Base-by-base conservation (phyloP, 2,113 vertebrate species). In the Sigmodon hispidus region DNA sequence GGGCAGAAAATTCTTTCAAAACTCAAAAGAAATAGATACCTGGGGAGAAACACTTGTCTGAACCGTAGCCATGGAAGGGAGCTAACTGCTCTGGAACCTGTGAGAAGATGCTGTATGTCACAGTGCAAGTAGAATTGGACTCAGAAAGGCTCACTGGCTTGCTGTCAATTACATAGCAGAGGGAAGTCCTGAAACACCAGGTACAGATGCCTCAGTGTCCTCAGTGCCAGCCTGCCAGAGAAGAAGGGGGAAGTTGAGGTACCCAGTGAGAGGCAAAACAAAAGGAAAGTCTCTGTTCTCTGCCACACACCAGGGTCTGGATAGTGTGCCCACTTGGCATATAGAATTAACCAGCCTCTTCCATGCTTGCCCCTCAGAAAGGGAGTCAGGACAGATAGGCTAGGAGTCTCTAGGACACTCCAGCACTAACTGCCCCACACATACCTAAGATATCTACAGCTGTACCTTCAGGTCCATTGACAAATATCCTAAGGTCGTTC, bases 221-320 rank as follows among this genome's bases (percentile, higher is more conserved):
- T 45, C 15, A 5, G 0, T 1, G 22, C 70, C 45, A 6, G 0
- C 50, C 21, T 36, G 40, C 69, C 88, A 40, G 2, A 8, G 34
- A 36, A 48, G 29, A 61, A 34, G 17, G 36, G 12, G 40, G 29
- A 29, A 7, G 2, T n/a, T n/a, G n/a, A 2, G 52, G 4, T 9
- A 9, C 12, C 11, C 0, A 11, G 31, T 1, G 40, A 36, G 34
- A 86, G n/a, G 55, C 65, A 36, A 3, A 0, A 4, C 26, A 26
- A 8, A 81, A 21, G 21, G 17, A 7, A 1, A 7, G 2, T 31
- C 7, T 40, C 36, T 67, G 7, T 7, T 1, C 24, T 40, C 29
- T 57, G 22, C 31, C 59, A 63, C 7, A 36, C 0, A 26, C 12
- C 31, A 26, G 61, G 13, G 36, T 7, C n/a, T 65, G n/a, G 55